Conservation (phyloP, 2,888 invertebrate species). For the Biston betularia region DNA sequence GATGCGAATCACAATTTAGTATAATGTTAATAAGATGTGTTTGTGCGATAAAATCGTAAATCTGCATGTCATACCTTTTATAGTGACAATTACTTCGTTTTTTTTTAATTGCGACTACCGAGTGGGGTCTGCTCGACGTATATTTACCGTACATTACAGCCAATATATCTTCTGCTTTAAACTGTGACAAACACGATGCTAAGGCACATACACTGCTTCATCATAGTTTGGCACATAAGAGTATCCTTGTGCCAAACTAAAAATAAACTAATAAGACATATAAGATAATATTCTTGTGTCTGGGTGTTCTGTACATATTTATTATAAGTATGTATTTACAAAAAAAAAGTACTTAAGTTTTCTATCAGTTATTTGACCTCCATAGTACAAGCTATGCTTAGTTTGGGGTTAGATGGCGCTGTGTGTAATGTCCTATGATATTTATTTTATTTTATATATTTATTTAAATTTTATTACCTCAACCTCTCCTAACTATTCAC, state of each 20-base stretch:
- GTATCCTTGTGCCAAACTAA: no score
- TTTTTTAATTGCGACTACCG: not conserved
- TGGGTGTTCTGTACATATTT: no score
- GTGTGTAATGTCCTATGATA: no score
- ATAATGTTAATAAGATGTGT: conserved; percentile 19
- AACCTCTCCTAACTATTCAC: not conserved
- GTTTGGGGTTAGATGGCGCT: no score
- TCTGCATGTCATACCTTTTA: conserved; percentile 9
- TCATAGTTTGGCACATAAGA: not conserved
- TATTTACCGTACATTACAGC: not conserved
- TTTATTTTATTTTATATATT: no score
- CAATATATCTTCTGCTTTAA: not conserved
- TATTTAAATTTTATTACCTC: not conserved
- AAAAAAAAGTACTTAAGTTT: no score
- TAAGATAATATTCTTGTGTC: no score
- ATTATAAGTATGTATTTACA: no score
- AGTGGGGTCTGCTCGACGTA: not conserved
- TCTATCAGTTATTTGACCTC: no score
- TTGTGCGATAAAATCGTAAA: conserved; percentile 10
- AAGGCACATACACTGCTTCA: not conserved
- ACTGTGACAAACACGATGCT: no score
- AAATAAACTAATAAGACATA: no score
- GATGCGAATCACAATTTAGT: conserved; percentile 26
- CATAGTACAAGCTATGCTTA: no score
- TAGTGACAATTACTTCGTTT: not conserved